Evolutionary conservation across 1,140 invertebrate species (phyloP), one percentile per base, ranked within the genome.

Genomic region (Heliconius himera): DNA sequence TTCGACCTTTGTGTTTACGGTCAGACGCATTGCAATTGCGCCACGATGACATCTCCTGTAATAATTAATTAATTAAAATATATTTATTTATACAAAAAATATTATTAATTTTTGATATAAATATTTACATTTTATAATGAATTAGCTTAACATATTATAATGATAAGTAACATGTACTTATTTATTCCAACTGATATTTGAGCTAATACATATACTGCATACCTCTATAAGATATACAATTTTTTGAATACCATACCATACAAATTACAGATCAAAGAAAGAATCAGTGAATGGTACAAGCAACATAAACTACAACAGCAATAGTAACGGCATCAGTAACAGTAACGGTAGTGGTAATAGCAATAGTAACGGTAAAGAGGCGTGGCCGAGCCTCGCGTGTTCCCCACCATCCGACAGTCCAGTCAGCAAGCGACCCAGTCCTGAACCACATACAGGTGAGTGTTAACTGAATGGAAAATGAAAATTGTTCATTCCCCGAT

Each of bases 351-450:
- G 84, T 60, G 85, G 78, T 75, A 83, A 84, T 41, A 81, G 79
- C 18, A 83, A 79, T 22, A 85, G 82, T 56, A 86, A 83, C 36
- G 85, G 85, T 72, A 95, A 97, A 91, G 97, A 97, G 90, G 96
- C 96, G 78, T 97, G 97, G 96, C 97, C 97, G 1, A 96, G 95
- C 81, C 94, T 96, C 84, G 84, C 92, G 84, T 85, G 89, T 29
- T 96, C 95, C 13, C 95, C 95, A 0, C 93, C 94, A 6, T 54
- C 88, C 18, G 90, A 92, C 56, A 94, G 91, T 74, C 90, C 90
- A 81, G 88, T 88, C 22, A 79, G 89, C 36, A 91, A 91, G 89
- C 89, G 89, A 77, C 33, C 81, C 85, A 93, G 91, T 79, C 92
- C 91, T 51, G 91, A 88, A 77, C 92, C 90, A 84, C 89, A 88